These are phyloP conservation scores for Lucinisca nassula DNA, from an alignment of 2,888 invertebrate species.

Conservation along the genomic window DNA sequence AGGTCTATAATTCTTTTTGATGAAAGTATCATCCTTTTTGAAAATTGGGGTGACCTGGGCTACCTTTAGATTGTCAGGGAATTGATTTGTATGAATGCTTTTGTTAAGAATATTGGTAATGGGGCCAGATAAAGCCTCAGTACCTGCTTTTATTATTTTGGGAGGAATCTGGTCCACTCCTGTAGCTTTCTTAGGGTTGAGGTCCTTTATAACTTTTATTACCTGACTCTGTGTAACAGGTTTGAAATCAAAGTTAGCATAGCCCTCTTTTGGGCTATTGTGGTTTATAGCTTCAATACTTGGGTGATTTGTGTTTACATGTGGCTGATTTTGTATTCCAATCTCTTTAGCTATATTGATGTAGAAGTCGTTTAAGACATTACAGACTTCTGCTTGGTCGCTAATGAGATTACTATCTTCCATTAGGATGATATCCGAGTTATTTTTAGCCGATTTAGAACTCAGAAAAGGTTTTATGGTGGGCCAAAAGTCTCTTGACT, in stretches of 20 bases:
- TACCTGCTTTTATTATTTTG: not conserved
- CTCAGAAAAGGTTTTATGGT: constrained; percentile 42
- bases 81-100: not conserved
- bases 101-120: not conserved
- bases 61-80: not conserved
- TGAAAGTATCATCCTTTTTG: not conserved
- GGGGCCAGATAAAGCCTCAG: not conserved
- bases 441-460: not conserved
- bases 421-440: constrained; percentile 11
- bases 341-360: constrained; percentile 20
- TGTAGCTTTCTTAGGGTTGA: not conserved
- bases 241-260: not conserved
- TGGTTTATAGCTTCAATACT: constrained; percentile 16
- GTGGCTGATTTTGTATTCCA: not conserved
- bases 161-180: not conserved
- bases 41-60: not conserved
- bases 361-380: constrained; percentile 8
- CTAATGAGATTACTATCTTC: constrained; percentile 5
- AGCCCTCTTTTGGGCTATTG: not conserved
- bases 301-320: constrained; percentile 10
- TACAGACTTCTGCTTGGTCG: not conserved
- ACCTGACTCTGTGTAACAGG: not conserved
- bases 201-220: not conserved
- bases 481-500: constrained; percentile 21
- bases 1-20: not conserved